Evolutionary conservation across 2,797 vertebrate genomes (phyloP).

Genomic region (Synanceia verrucosa): DNA sequence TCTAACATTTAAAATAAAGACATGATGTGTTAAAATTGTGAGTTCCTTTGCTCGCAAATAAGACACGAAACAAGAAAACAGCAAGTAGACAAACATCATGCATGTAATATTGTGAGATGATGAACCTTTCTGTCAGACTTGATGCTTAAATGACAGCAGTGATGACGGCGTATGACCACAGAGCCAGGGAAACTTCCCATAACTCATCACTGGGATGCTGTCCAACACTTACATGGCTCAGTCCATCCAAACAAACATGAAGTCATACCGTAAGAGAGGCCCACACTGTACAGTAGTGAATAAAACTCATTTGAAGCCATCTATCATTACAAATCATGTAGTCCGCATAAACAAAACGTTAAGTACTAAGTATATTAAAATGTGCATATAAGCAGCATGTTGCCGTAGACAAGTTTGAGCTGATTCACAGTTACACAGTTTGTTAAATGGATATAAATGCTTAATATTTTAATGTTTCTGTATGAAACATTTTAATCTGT

Average conservation of each 20-base stretch:
- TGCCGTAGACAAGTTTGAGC: background rate
- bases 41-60: background rate
- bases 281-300: background rate
- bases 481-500: background rate
- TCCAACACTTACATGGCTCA: constrained; percentile 54
- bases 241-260: constrained; percentile 46
- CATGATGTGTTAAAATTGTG: background rate
- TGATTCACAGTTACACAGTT: no score
- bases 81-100: constrained; percentile 21
- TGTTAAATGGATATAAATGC: no score
- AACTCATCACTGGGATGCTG: constrained; percentile 54
- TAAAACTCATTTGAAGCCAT: background rate
- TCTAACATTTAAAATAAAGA: background rate
- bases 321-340: background rate
- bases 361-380: no score
- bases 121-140: background rate
- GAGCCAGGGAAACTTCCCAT: constrained; percentile 53
- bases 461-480: no score
- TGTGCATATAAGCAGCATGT: background rate
- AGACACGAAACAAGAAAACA: constrained; percentile 1
- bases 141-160: constrained; percentile 14
- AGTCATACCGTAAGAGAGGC: constrained; percentile 10
- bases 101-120: constrained; percentile 4
- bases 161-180: background rate
- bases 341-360: background rate